Base-by-base conservation (phyloP, 2,113 vertebrate species). In the Chloropsis hardwickii region DNA sequence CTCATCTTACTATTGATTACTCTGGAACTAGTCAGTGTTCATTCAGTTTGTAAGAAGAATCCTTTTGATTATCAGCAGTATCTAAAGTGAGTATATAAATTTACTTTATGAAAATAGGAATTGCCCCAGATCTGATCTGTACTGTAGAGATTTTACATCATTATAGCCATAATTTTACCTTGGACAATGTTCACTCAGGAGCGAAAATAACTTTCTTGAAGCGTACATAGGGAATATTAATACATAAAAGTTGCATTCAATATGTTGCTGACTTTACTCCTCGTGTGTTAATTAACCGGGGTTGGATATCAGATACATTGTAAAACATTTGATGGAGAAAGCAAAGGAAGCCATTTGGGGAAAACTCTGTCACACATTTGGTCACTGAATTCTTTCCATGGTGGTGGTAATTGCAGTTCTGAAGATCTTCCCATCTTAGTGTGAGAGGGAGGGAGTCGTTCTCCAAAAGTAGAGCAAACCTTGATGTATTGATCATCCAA, bases 11-110 rank as follows among this genome's bases (percentile, higher is more conserved):
- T 98, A 10, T 72, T 98, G 53, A 56, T 97, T 53, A 77, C 92
- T 3, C 44, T 98, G 92, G 97, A 98, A 33, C 21, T 98, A 87
- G 35, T 95, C 66, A 97, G 58, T 9, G 7, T 98, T 42, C 95
- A 97, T 23, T 54, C 25, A 3, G 84, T 97, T 90, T 69, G 6
- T 65, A 78, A 91, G 45, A 98, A 97, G 76, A 89, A 24, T n/a
- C 9, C 81, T 72, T 47, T 8, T 19, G 97, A 97, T 39, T 95
- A 93, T 82, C 98, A 96, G 39, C 96, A 92, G 54, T 98, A 98
- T 56, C 86, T 98, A 24, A 98, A 97, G 98, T 98, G 67, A 98
- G 98, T 97, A 50, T 65, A 7, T 79, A 58, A 57, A 61, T 31
- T 70, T 76, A 51, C 6, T 48, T 60, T 20, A 47, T 79, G 24